Base-by-base conservation (phyloP, 1,140 invertebrate genomes). In the Bicyclus anynana region DNA sequence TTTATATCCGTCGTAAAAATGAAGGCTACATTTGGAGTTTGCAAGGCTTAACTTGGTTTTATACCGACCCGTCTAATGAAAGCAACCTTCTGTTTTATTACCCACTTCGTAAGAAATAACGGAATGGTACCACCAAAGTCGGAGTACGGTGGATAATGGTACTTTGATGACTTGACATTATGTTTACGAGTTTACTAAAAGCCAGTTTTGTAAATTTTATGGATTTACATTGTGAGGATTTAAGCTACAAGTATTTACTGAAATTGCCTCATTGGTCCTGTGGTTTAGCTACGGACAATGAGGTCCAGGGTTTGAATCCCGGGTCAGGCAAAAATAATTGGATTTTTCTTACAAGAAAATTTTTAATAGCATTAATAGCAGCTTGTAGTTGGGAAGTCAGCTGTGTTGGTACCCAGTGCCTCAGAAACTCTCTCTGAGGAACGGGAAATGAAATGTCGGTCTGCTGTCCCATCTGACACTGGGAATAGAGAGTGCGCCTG, bases 61-160 rank as follows among this genome's bases (percentile, higher is more conserved):
- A 79, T 80, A 73, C 71, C 64, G 57, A 56, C 47, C 64, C 38
- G 53, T 69, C 79, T 82, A 82, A 80, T 82, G 74, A 82, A 80
- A 77, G 74, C 74, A 72, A 70, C 72, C 69, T 75, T 65, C 77
- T 78, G 74, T 80, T 83, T 82, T 79, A 83, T 77, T 75, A 75
- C 65, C 65, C 72, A 79, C 74, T 80, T 26, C 49, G 33, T 53
- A 53, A 33, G 50, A 18, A 54, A 33, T 27, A 56, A 56, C 54
- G 16, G 10, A 40, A 58, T 51, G 18, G 55, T 58, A 47, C 42
- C 33, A 51, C 48, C 47, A 52, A 18, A 33, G 37, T 40, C 5
- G 38, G 42, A 20, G 16, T 18, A 46, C 52, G 40, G 26, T 27
- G 42, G 35, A 57, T 57, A 50, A 40, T 40, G 37, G 13, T 17